A percentile compares a stretch with the other conserved stretches of the same genome.
phyloP scores from a whole-genome alignment of 2,888 invertebrate species.

The Perizoma flavofasciatum region DNA sequence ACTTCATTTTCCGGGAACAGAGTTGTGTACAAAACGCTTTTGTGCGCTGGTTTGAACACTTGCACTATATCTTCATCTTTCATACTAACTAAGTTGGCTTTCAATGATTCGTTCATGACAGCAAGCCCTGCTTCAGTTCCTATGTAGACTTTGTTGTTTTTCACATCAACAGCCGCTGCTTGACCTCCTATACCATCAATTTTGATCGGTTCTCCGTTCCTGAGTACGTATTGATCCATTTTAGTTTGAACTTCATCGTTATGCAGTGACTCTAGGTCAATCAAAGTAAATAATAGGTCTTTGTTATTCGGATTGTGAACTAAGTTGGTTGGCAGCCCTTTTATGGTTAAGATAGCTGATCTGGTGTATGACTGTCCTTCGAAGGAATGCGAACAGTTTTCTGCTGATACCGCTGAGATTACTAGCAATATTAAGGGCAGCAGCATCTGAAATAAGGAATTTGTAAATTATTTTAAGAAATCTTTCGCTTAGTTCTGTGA shows the following conservation, averaged over 20 bases:
- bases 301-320: conserved; percentile 59
- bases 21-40: conserved; percentile 64
- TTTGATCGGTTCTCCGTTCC: conserved; percentile 60
- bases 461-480: too few relatives aligned
- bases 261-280: conserved; percentile 69
- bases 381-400: conserved; percentile 62
- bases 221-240: conserved; percentile 75
- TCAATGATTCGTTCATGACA: conserved; percentile 58
- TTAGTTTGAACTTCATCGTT: conserved; percentile 72
- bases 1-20: conserved; percentile 71
- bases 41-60: conserved; percentile 60
- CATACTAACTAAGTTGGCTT: conserved; percentile 61
- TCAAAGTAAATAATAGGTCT: conserved; percentile 69
- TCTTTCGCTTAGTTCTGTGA: too few relatives aligned
- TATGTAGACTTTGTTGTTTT: conserved; percentile 64
- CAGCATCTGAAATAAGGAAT: conserved; percentile 38
- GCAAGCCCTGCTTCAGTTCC: conserved; percentile 69
- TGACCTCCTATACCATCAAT: conserved; percentile 70
- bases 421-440: conserved; percentile 56
- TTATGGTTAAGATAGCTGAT: conserved; percentile 63
- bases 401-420: conserved; percentile 52
- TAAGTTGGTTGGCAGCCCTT: conserved; percentile 73
- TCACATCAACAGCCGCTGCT: conserved; percentile 66
- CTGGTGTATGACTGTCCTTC: conserved; percentile 57
- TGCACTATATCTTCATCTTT: conserved; percentile 76